Percentiles rank a stretch among this genome's conserved stretches.
These are phyloP conservation scores for Epinephelus coioides DNA, from an alignment of 2,797 vertebrate genomes.

Conservation along the genomic window DNA sequence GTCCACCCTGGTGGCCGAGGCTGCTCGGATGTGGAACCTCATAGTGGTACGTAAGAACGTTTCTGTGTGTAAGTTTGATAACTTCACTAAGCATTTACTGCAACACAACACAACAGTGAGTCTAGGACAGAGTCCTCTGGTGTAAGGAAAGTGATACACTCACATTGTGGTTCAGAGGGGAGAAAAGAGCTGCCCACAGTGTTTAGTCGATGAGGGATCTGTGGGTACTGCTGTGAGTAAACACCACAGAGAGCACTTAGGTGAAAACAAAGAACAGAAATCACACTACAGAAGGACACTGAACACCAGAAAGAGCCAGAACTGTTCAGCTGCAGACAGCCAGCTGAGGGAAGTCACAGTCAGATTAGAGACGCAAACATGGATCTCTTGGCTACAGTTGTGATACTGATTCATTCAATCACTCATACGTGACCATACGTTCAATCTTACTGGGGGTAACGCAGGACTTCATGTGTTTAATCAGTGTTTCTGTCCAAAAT, in stretches of 20 bases:
- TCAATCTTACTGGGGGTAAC: no score
- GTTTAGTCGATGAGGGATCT: conserved; percentile 22
- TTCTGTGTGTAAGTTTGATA: no score
- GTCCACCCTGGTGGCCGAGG: conserved; percentile 92
- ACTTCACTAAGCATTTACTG: neutral
- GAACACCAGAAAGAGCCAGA: neutral
- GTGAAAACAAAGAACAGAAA: no score
- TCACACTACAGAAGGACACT: no score
- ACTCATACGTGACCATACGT: no score
- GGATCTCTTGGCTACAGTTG: neutral
- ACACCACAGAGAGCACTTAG: conserved; percentile 20
- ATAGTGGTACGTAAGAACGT: conserved; percentile 84
- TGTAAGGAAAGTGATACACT: neutral
- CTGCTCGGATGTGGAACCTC: conserved; percentile 94
- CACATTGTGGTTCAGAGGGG: neutral
- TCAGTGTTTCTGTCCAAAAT: no score
- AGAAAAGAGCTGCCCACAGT: conserved; percentile 1
- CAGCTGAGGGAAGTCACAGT: neutral
- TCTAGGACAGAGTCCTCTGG: neutral
- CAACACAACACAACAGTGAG: neutral
- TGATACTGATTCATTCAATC: conserved; percentile 15
- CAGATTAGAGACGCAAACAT: neutral
- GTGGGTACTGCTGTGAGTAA: conserved; percentile 9
- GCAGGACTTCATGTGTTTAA: no score
- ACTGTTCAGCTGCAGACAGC: neutral